Evolutionary conservation across 2,888 invertebrate species (phyloP), one percentile per base, ranked within the genome.

Genomic region (Tetrapedia diversipes): DNA sequence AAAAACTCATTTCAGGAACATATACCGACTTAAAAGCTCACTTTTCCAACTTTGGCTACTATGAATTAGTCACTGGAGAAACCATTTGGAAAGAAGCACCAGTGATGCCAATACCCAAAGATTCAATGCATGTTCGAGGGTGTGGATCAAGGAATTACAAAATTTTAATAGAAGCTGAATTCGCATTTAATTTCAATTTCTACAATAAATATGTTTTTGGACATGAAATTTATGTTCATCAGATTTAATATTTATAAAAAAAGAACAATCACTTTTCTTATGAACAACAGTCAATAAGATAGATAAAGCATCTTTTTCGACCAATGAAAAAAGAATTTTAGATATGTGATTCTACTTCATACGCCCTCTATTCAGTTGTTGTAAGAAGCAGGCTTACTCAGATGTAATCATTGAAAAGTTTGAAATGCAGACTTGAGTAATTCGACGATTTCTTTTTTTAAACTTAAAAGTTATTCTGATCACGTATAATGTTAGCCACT

Each of bases 31-130:
- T 81, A 54, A 66, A 77, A 80, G 54, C 72, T 75, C 72, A 72
- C 74, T 69, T 75, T 70, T 45, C 43, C 54, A 45, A 72, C 43
- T 70, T 71, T 56, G 60, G 69, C 72, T 60, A 70, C 63, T 68
- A 75, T 60, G 78, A 84, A 81, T 86, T 82, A 83, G 79, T 84
- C 83, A 86, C 86, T 81, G 80, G 76, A 83, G 77, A 78, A 81
- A 86, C 83, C 84, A 84, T 84, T 82, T 83, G 84, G 82, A 84
- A 82, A 82, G 82, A 79, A 84, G 83, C 80, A 80, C 66, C 84
- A 84, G 80, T 79, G 80, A 14, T 82, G 54, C 84, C 84, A 84
- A 84, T 73, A 22, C 32, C 29, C 49, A n/a, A 57, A 61, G 34
- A 54, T 6, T 43, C 29, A 57, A 63, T 57, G 56, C 63, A 57